Conservation (phyloP, 1,140 invertebrate species). For the Nasonia giraulti region DNA sequence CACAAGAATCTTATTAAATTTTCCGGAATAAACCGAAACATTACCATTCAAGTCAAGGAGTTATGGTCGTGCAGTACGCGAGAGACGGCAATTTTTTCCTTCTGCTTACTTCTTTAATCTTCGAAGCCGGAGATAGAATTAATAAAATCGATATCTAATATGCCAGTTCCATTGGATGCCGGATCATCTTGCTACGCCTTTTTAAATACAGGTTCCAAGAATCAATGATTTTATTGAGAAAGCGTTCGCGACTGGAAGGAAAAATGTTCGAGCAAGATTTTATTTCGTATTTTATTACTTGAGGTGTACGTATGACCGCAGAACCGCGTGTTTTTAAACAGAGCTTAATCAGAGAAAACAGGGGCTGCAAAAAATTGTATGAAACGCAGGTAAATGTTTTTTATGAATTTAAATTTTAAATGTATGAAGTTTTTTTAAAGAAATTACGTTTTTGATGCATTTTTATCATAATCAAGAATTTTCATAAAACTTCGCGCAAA, state of each 20-base stretch:
- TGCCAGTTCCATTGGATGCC: too few species aligned
- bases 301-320: not conserved
- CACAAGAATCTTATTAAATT: not conserved
- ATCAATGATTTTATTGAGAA: too few species aligned
- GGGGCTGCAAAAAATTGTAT: not conserved
- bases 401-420: not conserved
- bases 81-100: not conserved
- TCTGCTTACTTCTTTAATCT: not conserved
- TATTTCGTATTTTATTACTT: not conserved
- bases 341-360: not conserved
- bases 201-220: too few species aligned
- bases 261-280: not conserved
- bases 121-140: not conserved
- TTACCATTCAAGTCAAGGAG: not conserved
- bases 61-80: not conserved
- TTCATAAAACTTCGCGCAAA: too few species aligned
- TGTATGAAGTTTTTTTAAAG: too few species aligned
- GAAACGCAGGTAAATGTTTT: not conserved
- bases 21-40: not conserved
- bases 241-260: not conserved
- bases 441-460: too few species aligned
- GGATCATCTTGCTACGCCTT: too few species aligned
- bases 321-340: not conserved
- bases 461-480: too few species aligned
- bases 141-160: not conserved